Percentiles rank a stretch among this genome's conserved stretches.
phyloP scores from a whole-genome alignment of 1,140 invertebrate species.

The Macrosteles quadrilineatus region DNA sequence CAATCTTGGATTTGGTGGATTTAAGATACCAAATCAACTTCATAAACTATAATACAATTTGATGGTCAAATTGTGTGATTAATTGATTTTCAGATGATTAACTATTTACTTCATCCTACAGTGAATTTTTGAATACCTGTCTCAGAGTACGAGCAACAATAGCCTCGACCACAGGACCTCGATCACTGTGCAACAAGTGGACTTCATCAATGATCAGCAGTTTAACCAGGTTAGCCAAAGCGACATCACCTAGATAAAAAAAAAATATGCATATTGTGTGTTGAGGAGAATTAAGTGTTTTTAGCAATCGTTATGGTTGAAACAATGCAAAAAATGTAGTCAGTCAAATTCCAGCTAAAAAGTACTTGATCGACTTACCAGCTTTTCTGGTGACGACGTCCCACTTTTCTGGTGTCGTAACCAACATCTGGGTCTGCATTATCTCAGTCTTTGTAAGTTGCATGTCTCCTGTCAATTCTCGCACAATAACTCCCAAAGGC shows the following conservation, averaged over 20 bases:
- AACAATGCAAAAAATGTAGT: no score
- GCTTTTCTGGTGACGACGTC: slow-evolving; percentile 98
- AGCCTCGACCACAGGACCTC: slow-evolving; percentile 97
- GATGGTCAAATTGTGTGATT: no score
- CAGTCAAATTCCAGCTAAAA: no score
- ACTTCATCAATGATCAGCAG: slow-evolving; percentile 99
- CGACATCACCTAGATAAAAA: slow-evolving; percentile 74
- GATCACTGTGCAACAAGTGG: slow-evolving; percentile 94
- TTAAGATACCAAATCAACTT: no score
- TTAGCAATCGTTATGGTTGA: no score
- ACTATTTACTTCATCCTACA: no score
- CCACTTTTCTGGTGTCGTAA: slow-evolving; percentile 99
- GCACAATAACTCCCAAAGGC: slow-evolving; percentile 76
- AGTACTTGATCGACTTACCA: no score
- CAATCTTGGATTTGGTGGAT: no score
- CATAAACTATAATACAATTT: no score
- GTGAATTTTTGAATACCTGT: no score
- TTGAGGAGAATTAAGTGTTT: no score
- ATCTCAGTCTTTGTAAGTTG: slow-evolving; percentile 95
- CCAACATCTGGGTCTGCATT: slow-evolving; percentile 94
- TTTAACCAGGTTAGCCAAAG: slow-evolving; percentile 86
- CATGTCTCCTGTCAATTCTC: slow-evolving; percentile 98
- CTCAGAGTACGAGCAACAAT: slow-evolving; percentile 93
- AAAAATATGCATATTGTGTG: not conserved
- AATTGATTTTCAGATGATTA: no score